Evolutionary conservation across 2,888 invertebrate genomes (phyloP).

Genomic region (Muschampia plurimacula): DNA sequence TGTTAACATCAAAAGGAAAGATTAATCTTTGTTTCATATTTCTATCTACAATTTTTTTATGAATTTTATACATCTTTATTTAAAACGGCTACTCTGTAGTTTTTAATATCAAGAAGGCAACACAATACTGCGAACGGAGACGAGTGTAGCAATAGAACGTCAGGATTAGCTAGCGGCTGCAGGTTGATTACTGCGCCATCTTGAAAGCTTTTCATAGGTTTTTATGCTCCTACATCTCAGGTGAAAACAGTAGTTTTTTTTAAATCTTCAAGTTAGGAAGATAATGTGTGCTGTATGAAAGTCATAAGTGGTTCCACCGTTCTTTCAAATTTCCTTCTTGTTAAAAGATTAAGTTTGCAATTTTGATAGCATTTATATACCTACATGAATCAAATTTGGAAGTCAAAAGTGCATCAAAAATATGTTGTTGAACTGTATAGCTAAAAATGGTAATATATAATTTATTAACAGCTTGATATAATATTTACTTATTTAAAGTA

Average conservation of each 20-base stretch:
- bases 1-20: too few relatives aligned
- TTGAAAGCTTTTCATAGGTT: constrained; percentile 24
- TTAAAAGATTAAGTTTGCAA: background rate
- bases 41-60: background rate
- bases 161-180: constrained; percentile 80
- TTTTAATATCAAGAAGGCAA: constrained; percentile 48
- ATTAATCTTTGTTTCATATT: too few relatives aligned
- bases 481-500: too few relatives aligned
- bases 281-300: background rate
- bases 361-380: background rate
- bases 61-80: background rate
- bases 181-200: constrained; percentile 66
- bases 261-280: background rate
- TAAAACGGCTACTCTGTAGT: background rate
- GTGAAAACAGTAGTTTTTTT: constrained; percentile 9
- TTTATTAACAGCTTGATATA: too few relatives aligned
- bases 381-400: too few relatives aligned
- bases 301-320: background rate
- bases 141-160: constrained; percentile 68
- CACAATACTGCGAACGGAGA: constrained; percentile 63
- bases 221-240: constrained; percentile 9
- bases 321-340: background rate
- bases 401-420: too few relatives aligned
- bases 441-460: too few relatives aligned
- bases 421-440: too few relatives aligned